phyloP scores from a whole-genome alignment of 2,888 invertebrate genomes.

The Rugalucina vietnamica region DNA sequence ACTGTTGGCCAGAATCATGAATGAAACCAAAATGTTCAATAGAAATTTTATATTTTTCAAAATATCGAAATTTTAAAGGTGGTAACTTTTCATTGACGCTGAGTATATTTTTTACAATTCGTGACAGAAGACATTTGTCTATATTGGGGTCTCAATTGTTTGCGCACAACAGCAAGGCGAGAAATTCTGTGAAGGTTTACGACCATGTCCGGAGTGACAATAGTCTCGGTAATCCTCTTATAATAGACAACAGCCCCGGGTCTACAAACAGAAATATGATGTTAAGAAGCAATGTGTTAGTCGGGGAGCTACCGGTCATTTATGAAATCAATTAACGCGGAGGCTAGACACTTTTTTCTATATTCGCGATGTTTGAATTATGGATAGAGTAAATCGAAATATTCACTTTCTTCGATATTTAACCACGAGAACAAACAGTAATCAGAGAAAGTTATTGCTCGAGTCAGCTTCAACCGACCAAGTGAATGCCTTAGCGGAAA shows the following conservation, averaged over 20 bases:
- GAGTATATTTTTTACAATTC: constrained; percentile 5
- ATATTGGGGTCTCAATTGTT: background rate
- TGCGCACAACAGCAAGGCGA: background rate
- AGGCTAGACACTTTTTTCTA: background rate
- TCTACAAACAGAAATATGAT: background rate
- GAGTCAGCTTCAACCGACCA: background rate
- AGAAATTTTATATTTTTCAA: too few species aligned
- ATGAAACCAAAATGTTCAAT: too few species aligned
- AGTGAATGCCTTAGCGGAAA: background rate
- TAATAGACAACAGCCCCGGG: background rate
- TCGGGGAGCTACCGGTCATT: background rate
- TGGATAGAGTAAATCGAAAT: background rate
- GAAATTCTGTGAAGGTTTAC: background rate
- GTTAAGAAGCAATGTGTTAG: background rate
- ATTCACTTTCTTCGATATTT: background rate
- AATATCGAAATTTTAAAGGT: too few species aligned
- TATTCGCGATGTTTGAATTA: background rate
- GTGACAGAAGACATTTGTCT: background rate
- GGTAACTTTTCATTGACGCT: too few species aligned
- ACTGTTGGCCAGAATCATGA: too few species aligned
- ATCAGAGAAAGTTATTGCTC: background rate
- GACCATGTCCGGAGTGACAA: background rate
- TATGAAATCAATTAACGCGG: background rate
- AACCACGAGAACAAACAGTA: background rate
- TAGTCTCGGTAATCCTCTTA: background rate